Evolutionary conservation across 2,797 vertebrate species (phyloP), one percentile per base, ranked within the genome.

Genomic region (Ctenochaetus hawaiiensis): DNA sequence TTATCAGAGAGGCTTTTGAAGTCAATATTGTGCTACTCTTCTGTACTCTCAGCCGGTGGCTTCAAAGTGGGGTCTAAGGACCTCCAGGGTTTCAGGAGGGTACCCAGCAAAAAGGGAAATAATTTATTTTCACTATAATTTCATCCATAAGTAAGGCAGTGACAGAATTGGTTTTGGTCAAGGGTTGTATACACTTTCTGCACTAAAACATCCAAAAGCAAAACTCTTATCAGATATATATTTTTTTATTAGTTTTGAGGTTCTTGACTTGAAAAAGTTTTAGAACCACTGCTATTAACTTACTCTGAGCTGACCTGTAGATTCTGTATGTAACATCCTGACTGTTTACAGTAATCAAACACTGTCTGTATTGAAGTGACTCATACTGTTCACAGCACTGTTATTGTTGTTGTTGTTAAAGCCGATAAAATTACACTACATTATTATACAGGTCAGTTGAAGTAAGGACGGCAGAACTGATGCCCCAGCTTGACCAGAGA

Each of bases 351-450:
- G 37, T 26, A 39, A 23, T 57, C 5, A 60, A 44, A 54, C 16
- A 18, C 14, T 34, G 5, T 62, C 39, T 57, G 51, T 39, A 17
- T 37, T 45, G 5, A 59, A 70, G 37, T 43, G 10, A 67, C 23
- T 72, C 9, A 49, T 34, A 58, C 20, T 53, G 18, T 9, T 8
- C 41, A 58, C 22, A 74, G 56, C 45, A 8, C 41, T n/a, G 14
- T 51, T n/a, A 20, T 23, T 59, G n/a, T 7, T 53, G n/a, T 7
- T 53, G n/a, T 23, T 54, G 72, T 63, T 63, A 23, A 43, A 69
- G 18, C 23, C 69, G 66, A 62, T 77, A 43, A 64, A 51, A 17
- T 26, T 0, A 10, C 17, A 34, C 41, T 41, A 1, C 47, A 56
- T 23, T 77, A 14, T 53, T 49, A 12, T 54, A 34, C 13, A 63